Evolutionary conservation across 2,797 vertebrate genomes (phyloP), one percentile per base, ranked within the genome.

Genomic region (Eptatretus atami): DNA sequence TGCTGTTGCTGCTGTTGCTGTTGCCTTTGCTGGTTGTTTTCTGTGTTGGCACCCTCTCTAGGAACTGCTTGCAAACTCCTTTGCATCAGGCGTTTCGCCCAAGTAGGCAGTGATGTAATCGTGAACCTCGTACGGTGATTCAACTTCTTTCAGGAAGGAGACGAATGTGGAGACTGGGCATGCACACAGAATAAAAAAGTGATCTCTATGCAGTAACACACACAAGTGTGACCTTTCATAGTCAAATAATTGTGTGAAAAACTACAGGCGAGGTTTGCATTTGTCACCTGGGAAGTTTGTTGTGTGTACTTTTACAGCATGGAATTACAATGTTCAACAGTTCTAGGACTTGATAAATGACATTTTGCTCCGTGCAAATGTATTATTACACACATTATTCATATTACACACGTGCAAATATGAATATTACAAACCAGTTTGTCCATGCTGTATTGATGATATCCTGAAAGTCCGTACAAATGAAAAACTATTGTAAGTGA

Each of bases 61-160:
- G 78, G 77, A 98, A 98, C 78, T 96, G 87, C 79, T 90, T 95
- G 77, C 87, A 87, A 77, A 98, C 74, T 96, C 92, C 77, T 93
- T 95, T 74, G 86, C 86, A 73, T 98, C 90, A 52, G 82, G 77
- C 64, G 87, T 95, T 69, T 98, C 92, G 70, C 92, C 92, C 70
- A 98, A 77, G 69, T 98, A 98, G 71, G 86, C 86, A 77, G 82
- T 79, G 73, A 95, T 78, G 54, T 98, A 98, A 73, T 98, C 90
- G 53, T 98, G 86, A 73, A 98, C 88, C 74, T 98, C 90, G 53
- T 95, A 98, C 1, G 86, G 80, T 71, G 90, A 96, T 68, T 98
- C 92, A 68, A 98, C 88, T 78, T 98, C 92, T 76, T 94, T 93
- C 72, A 98, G 75, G 78, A 98, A 98, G 70, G 86, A 88, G 64